Evolutionary conservation across 2,797 vertebrate genomes (phyloP).

Genomic region (Acridotheres tristis): DNA sequence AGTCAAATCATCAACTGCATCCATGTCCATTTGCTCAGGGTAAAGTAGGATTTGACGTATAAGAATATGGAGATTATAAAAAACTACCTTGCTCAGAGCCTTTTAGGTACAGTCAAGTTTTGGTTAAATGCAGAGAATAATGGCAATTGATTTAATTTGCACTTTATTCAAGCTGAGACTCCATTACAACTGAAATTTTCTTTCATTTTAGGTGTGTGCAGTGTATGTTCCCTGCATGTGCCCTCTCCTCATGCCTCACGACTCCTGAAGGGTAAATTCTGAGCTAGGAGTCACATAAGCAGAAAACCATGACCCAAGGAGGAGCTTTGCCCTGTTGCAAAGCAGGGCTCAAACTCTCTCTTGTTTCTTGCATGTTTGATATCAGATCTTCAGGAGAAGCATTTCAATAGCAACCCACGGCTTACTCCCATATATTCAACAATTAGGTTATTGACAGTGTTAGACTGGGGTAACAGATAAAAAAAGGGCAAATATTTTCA

Average conservation of each 20-base stretch:
- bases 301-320: background rate
- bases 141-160: background rate
- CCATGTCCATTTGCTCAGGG: background rate
- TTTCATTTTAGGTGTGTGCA: background rate
- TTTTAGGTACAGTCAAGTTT: background rate
- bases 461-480: background rate
- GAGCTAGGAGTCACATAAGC: background rate
- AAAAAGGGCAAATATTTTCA: conserved; percentile 50
- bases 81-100: background rate
- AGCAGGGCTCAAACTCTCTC: background rate
- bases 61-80: background rate
- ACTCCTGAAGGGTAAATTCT: background rate
- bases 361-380: background rate
- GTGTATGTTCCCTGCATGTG: rapidly evolving
- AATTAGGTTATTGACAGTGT: conserved; percentile 7
- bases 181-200: background rate
- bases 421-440: conserved; percentile 51
- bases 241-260: background rate
- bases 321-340: background rate
- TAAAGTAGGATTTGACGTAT: background rate
- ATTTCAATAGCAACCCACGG: conserved; percentile 13
- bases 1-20: background rate
- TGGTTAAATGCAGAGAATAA: background rate
- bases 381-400: conserved; percentile 24
- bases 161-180: background rate